Evolutionary conservation across 2,888 invertebrate species (phyloP).

Genomic region (Pandemis corylana): DNA sequence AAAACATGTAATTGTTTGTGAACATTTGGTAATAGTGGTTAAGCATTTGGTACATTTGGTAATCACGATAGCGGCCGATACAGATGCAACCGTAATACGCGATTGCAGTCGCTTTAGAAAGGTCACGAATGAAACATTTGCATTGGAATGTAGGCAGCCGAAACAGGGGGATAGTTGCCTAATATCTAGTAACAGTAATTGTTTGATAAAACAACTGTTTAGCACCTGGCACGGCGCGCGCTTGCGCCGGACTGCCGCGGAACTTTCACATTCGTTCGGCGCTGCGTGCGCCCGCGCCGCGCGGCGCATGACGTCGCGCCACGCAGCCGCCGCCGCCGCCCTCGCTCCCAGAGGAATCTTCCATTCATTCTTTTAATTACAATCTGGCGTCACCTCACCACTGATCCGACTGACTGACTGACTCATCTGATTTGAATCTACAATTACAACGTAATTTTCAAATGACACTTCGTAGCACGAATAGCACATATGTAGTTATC

Average conservation of each 20-base stretch:
- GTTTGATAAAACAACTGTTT: conserved; percentile 63
- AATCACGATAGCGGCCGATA: conserved; percentile 42
- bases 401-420: no score
- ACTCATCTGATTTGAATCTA: no score
- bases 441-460: neutral
- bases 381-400: neutral
- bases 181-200: conserved; percentile 48
- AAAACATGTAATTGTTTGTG: conserved; percentile 54
- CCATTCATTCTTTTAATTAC: conserved; percentile 8
- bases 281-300: conserved; percentile 66
- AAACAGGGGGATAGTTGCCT: conserved; percentile 42
- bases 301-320: conserved; percentile 71
- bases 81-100: conserved; percentile 27
- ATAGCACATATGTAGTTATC: neutral
- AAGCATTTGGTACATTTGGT: conserved; percentile 53
- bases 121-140: conserved; percentile 27
- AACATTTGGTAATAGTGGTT: conserved; percentile 53
- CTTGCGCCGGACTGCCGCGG: conserved; percentile 61
- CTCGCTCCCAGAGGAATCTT: neutral
- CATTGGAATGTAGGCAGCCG: conserved; percentile 30
- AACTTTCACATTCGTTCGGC: conserved; percentile 82
- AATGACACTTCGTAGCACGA: neutral
- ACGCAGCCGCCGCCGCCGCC: conserved; percentile 47
- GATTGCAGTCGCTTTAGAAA: conserved; percentile 27
- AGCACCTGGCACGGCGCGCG: conserved; percentile 70